Percentiles rank a stretch among this genome's conserved stretches.
These are phyloP conservation scores for Semaprochilodus insignis DNA, from an alignment of 2,797 vertebrate species.

Conservation along the genomic window DNA sequence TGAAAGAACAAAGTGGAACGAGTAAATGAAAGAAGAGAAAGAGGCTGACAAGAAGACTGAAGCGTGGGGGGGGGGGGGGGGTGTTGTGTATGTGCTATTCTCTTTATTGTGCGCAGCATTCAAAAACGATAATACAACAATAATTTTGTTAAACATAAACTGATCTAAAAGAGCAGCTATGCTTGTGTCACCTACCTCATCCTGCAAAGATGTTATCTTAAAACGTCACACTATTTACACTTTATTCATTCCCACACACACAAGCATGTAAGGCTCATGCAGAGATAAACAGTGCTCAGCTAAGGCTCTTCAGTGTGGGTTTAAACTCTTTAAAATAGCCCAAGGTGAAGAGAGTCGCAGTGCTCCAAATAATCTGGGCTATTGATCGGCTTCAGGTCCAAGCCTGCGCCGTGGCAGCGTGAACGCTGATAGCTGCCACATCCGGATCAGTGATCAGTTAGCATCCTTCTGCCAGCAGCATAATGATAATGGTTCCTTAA, in stretches of 20 bases:
- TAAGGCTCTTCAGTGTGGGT: constrained; percentile 61
- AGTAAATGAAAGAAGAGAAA: constrained; percentile 18
- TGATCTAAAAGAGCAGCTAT: constrained; percentile 4
- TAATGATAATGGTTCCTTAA: constrained; percentile 63
- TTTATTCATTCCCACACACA: background rate
- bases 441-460: constrained; percentile 67
- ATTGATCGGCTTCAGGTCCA: constrained; percentile 73
- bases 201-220: background rate
- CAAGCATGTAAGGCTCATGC: constrained; percentile 54
- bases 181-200: background rate
- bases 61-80: background rate
- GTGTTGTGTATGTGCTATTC: background rate
- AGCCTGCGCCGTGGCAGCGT: constrained; percentile 60
- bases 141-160: background rate
- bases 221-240: background rate
- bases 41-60: background rate
- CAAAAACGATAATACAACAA: background rate
- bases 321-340: constrained; percentile 69
- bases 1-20: background rate
- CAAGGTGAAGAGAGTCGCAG: constrained; percentile 68
- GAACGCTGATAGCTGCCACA: constrained; percentile 66
- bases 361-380: constrained; percentile 74
- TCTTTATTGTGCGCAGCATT: background rate
- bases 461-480: constrained; percentile 47
- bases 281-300: constrained; percentile 64